These are phyloP conservation scores for Tenualosa ilisha DNA, from an alignment of 2,797 vertebrate species.

Conservation along the genomic window DNA sequence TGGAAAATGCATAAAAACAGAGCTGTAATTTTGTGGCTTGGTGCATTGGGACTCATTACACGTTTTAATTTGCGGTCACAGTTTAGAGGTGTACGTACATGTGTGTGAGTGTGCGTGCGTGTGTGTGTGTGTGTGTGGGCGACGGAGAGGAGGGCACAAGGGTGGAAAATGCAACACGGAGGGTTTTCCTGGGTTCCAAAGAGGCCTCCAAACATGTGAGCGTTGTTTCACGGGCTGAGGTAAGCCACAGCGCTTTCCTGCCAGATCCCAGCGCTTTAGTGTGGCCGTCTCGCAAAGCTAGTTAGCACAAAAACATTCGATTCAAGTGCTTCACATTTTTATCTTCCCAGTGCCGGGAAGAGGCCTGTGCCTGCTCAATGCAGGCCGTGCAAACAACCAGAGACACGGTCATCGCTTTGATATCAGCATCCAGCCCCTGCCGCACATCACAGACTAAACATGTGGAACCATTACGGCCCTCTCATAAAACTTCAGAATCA, in stretches of 20 bases:
- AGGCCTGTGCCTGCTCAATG: neutral
- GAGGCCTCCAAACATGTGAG: neutral
- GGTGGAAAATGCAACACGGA: neutral
- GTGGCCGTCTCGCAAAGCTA: neutral
- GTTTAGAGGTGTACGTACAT: neutral
- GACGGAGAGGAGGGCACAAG: neutral
- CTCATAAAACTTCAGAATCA: neutral
- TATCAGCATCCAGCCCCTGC: neutral
- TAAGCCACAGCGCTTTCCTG: neutral
- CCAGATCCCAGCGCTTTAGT: neutral
- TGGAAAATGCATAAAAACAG: slow-evolving; percentile 6
- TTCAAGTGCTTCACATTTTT: neutral
- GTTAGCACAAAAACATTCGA: neutral
- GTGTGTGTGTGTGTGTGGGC: neutral
- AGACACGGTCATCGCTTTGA: neutral
- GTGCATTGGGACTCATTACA: slow-evolving; percentile 7
- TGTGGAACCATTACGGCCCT: neutral
- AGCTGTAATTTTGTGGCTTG: neutral
- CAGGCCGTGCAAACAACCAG: neutral
- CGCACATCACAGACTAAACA: neutral
- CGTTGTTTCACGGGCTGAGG: neutral
- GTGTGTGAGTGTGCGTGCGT: neutral
- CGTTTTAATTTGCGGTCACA: slow-evolving; percentile 1
- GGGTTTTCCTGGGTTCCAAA: neutral
- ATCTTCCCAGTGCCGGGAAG: neutral